Evolutionary conservation across 2,113 vertebrate genomes (phyloP).

Genomic region (Chlorodrepanis virens): DNA sequence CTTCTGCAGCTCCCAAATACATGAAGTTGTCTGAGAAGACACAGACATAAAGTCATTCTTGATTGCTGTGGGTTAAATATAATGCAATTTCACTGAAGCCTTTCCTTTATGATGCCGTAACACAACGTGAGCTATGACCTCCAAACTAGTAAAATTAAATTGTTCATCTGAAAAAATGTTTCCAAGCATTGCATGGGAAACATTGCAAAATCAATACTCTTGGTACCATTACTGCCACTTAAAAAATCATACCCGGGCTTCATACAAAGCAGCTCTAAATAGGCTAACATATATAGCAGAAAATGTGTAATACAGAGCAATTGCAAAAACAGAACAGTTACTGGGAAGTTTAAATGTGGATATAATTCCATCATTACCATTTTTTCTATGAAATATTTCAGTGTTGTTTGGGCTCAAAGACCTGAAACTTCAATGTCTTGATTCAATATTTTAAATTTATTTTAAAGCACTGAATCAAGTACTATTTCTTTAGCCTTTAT

Average conservation of each 20-base stretch:
- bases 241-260: slow-evolving; percentile 8
- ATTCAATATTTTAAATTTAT: neutral
- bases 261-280: neutral
- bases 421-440: neutral
- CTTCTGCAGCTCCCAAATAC: neutral
- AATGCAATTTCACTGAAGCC: neutral
- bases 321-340: neutral
- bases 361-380: neutral
- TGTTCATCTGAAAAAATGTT: neutral
- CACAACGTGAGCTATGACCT: neutral
- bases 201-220: slow-evolving; percentile 24
- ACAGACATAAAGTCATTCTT: neutral
- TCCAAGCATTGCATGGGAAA: neutral
- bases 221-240: slow-evolving; percentile 23
- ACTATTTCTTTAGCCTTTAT: neutral
- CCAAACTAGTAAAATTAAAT: neutral
- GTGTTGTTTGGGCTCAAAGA: neutral
- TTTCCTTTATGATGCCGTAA: neutral
- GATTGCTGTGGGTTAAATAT: neutral
- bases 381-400: neutral
- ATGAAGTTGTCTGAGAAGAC: neutral
- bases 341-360: neutral
- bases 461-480: neutral
- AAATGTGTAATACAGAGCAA: neutral
- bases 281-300: neutral